Conservation (phyloP, 2,888 invertebrate genomes). For the Aphodius granarius region DNA sequence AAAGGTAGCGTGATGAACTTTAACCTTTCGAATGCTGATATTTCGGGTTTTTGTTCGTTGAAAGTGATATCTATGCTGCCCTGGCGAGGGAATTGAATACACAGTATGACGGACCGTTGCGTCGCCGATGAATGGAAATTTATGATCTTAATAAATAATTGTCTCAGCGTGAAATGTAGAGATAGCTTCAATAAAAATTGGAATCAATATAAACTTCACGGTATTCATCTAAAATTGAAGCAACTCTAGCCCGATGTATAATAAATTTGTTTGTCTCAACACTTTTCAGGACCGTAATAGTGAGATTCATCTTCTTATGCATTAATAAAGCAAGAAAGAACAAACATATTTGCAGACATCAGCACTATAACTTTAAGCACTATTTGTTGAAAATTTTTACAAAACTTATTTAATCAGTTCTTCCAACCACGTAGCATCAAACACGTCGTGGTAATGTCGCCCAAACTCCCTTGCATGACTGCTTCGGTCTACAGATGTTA, state of each 20-base stretch:
- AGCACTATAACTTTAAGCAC: too few species aligned
- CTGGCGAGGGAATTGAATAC: not conserved
- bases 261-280: too few species aligned
- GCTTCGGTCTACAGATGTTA: not conserved
- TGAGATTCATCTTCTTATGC: too few species aligned
- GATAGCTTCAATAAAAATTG: too few species aligned
- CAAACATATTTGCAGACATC: too few species aligned
- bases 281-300: too few species aligned
- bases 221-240: too few species aligned
- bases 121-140: not conserved
- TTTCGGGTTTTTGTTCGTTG: not conserved
- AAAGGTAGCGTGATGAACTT: not conserved
- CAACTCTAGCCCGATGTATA: too few species aligned
- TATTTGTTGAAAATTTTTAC: too few species aligned
- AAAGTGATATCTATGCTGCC: not conserved
- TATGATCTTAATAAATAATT: not conserved
- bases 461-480: not conserved
- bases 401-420: not conserved
- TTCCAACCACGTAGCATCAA: not conserved
- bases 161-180: not conserved
- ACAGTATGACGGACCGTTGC: not conserved
- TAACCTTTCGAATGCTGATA: not conserved
- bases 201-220: too few species aligned
- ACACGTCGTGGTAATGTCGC: not conserved
- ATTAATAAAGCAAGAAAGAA: too few species aligned